Conservation (phyloP, 2,113 vertebrate species). For the Ctenodactylus gundi region DNA sequence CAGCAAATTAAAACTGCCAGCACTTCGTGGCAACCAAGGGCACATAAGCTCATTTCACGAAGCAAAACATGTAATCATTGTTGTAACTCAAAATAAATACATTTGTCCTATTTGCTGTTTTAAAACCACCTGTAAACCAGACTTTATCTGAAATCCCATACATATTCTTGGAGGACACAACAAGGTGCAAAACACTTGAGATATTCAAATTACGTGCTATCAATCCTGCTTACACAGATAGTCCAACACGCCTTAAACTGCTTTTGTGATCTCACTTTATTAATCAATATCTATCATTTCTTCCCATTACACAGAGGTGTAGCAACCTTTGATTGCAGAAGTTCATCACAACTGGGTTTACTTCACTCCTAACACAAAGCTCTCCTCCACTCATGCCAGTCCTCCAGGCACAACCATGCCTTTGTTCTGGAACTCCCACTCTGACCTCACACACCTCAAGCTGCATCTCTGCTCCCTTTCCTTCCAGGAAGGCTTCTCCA, state of each 20-base stretch:
- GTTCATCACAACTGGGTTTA: background rate
- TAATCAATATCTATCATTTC: background rate
- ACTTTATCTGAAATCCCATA: slow-evolving; percentile 26
- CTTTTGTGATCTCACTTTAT: background rate
- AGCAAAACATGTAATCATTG: background rate
- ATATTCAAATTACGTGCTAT: background rate
- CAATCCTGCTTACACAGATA: background rate
- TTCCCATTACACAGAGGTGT: background rate
- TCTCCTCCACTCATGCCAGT: background rate
- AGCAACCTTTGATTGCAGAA: background rate
- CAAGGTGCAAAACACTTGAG: background rate
- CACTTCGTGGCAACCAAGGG: background rate
- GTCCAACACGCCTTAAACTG: background rate
- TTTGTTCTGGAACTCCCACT: background rate
- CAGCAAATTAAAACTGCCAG: background rate
- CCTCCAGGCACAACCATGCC: background rate
- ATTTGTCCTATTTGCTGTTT: background rate
- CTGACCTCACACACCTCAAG: background rate
- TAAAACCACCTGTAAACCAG: slow-evolving; percentile 4
- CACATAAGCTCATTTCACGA: background rate
- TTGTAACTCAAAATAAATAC: background rate
- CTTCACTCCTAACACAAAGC: background rate
- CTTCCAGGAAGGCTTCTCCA: background rate
- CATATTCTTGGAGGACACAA: background rate
- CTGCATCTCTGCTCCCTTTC: background rate